phyloP scores from a whole-genome alignment of 1,140 invertebrate species.

The Drosophila funebris region DNA sequence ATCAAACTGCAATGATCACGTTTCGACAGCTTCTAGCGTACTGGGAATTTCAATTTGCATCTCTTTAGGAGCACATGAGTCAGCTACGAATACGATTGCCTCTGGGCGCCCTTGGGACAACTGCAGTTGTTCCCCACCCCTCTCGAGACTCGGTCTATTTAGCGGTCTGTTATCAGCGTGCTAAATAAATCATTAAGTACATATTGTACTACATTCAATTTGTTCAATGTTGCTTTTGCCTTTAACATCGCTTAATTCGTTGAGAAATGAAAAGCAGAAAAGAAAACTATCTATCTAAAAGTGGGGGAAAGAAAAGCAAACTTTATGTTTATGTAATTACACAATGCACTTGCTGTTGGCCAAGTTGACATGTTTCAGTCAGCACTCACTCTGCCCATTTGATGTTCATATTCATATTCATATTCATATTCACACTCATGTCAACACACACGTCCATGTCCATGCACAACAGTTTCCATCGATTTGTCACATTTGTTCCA shows the following conservation, averaged over 20 bases:
- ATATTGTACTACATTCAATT: constrained; percentile 28
- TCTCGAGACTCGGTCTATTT: constrained; percentile 32
- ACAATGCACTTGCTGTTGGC: neutral
- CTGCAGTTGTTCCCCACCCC: neutral
- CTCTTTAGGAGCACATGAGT: neutral
- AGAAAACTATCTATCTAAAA: neutral
- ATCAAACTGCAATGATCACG: constrained; percentile 3
- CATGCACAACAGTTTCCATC: neutral
- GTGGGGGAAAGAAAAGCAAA: neutral
- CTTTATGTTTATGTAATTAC: constrained; percentile 54
- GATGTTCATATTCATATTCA: neutral
- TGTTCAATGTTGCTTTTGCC: constrained; percentile 29
- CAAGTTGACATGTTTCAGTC: constrained; percentile 16
- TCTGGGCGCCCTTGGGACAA: neutral
- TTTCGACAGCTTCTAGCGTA: neutral
- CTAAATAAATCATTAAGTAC: constrained; percentile 29
- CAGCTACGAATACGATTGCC: neutral
- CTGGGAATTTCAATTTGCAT: neutral
- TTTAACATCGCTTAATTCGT: constrained; percentile 1
- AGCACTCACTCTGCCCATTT: neutral
- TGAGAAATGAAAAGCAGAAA: neutral
- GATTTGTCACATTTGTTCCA: constrained; percentile 52
- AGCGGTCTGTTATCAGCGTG: constrained; percentile 30
- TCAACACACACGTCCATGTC: neutral
- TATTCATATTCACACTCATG: neutral